These are phyloP conservation scores for Nomada flava DNA, from an alignment of 2,888 invertebrate species.

Conservation along the genomic window DNA sequence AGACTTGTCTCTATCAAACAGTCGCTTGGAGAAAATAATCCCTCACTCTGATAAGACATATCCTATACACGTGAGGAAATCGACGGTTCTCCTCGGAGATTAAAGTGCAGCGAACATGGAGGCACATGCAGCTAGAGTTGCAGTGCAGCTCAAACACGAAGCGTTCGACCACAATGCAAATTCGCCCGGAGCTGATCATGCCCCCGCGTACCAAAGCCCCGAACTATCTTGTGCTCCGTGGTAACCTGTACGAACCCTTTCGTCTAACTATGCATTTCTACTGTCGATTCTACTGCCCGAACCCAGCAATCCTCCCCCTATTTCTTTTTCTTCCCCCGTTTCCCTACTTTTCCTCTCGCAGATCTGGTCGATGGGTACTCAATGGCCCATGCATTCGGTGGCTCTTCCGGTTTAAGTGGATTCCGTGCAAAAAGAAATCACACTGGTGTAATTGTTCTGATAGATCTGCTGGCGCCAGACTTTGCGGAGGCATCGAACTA, in stretches of 20 bases:
- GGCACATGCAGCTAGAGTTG: slow-evolving; percentile 45
- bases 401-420: slow-evolving; percentile 41
- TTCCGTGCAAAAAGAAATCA: slow-evolving; percentile 35
- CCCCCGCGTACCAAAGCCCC: slow-evolving; percentile 41
- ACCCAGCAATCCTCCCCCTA: not conserved
- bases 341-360: slow-evolving; percentile 20
- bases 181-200: slow-evolving; percentile 65
- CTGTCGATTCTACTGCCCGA: not conserved
- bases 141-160: slow-evolving; percentile 67
- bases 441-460: slow-evolving; percentile 17
- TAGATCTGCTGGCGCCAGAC: slow-evolving; percentile 1
- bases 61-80: slow-evolving; percentile 28
- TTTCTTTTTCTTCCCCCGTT: slow-evolving; percentile 13
- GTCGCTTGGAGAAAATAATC: too few species aligned
- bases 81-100: slow-evolving; percentile 51
- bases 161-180: slow-evolving; percentile 75
- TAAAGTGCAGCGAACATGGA: slow-evolving; percentile 60
- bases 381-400: slow-evolving; percentile 33
- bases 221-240: slow-evolving; percentile 55
- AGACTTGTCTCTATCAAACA: too few species aligned
- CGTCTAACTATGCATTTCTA: slow-evolving; percentile 14
- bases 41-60: too few species aligned
- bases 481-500: not conserved
- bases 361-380: slow-evolving; percentile 13
- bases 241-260: slow-evolving; percentile 31